These are phyloP conservation scores for Hartigia nigra DNA, from an alignment of 2,888 invertebrate species.

Conservation along the genomic window DNA sequence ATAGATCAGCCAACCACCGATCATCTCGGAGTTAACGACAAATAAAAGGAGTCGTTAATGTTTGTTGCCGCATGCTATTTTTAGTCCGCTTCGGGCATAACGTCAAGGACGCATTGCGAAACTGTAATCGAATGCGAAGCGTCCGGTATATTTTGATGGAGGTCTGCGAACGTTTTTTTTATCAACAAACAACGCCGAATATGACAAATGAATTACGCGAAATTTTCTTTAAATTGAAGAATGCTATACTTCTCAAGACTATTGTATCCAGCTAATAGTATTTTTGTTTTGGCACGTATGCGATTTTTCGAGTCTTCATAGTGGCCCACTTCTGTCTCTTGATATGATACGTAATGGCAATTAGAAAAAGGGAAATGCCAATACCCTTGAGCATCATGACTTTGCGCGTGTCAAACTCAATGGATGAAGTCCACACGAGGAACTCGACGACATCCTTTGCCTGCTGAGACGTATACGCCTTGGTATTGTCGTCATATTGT, in stretches of 20 bases:
- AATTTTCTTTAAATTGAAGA: background rate
- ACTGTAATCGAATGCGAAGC: conserved; percentile 22
- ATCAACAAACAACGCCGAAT: background rate
- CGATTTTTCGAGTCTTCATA: conserved; percentile 84
- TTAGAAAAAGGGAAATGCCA: conserved; percentile 76
- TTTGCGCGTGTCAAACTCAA: conserved; percentile 89
- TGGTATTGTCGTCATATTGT: conserved; percentile 90
- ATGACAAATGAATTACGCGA: background rate
- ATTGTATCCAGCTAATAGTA: background rate
- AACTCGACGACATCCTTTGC: conserved; percentile 96
- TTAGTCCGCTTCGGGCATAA: conserved; percentile 49
- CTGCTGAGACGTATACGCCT: conserved; percentile 91
- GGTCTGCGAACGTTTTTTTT: background rate
- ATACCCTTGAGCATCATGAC: conserved; percentile 80
- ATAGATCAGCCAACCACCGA: conserved; percentile 50
- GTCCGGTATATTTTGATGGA: background rate
- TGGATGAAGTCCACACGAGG: conserved; percentile 92
- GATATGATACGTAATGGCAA: conserved; percentile 75
- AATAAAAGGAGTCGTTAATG: conserved; percentile 51
- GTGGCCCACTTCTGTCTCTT: conserved; percentile 87
- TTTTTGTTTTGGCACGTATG: conserved; percentile 72
- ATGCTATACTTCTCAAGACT: background rate
- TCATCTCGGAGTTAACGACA: conserved; percentile 55
- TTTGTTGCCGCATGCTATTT: conserved; percentile 50
- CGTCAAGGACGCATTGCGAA: conserved; percentile 59